Evolutionary conservation across 2,888 invertebrate genomes (phyloP).

Genomic region (Allygus modestus): DNA sequence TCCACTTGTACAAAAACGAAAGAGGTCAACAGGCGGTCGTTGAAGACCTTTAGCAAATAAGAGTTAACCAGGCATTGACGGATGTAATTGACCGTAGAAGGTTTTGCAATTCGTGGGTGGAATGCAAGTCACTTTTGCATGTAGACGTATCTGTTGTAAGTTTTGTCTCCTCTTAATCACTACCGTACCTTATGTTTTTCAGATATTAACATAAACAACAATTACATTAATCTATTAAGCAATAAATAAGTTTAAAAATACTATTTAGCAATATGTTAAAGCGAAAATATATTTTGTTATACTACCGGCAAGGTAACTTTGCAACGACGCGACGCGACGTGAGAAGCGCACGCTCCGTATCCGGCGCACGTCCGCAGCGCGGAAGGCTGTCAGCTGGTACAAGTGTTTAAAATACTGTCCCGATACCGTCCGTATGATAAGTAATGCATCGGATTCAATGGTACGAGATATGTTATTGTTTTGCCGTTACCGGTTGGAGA

Average conservation of each 20-base stretch:
- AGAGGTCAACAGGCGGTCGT: neutral
- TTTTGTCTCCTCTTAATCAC: too few species aligned
- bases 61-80: neutral
- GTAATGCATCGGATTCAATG: conserved; percentile 54
- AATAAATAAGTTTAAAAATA: too few species aligned
- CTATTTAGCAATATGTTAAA: too few species aligned
- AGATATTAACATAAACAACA: too few species aligned
- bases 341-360: neutral
- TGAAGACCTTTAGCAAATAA: neutral
- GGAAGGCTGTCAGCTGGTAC: conserved; percentile 18
- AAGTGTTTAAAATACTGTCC: conserved; percentile 22
- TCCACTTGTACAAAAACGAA: neutral
- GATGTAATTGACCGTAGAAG: neutral
- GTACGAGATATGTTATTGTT: conserved; percentile 51
- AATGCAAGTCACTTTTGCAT: neutral
- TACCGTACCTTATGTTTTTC: too few species aligned
- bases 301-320: too few species aligned
- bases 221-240: too few species aligned
- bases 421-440: conserved; percentile 41
- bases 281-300: too few species aligned
- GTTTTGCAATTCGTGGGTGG: neutral
- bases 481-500: conserved; percentile 36
- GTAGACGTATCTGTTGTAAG: neutral
- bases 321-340: too few species aligned
- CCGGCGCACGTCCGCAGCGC: neutral